These are phyloP conservation scores for Muntiacus muntjak DNA, from an alignment of 2,113 vertebrate species.

Conservation along the genomic window DNA sequence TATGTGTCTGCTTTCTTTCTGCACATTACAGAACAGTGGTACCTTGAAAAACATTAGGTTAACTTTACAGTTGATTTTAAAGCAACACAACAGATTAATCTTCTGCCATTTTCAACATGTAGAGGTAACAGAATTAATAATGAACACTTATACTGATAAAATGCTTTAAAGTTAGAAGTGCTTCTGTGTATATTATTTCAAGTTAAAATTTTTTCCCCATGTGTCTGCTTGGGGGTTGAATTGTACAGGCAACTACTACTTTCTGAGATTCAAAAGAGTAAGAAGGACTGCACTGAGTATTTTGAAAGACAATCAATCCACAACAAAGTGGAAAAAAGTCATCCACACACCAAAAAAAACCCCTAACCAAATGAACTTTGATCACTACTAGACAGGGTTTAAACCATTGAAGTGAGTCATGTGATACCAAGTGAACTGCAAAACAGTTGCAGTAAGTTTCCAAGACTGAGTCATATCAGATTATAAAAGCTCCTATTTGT, in stretches of 20 bases:
- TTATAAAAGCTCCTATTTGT: slow-evolving; percentile 61
- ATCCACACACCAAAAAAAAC: slow-evolving; percentile 65
- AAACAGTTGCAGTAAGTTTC: slow-evolving; percentile 79
- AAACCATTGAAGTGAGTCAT: slow-evolving; percentile 63
- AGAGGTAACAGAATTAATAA: slow-evolving; percentile 15
- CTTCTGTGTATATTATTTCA: slow-evolving; percentile 31
- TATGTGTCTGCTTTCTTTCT: not conserved
- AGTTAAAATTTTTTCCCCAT: not conserved
- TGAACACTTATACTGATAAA: not conserved
- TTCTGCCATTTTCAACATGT: slow-evolving; percentile 29
- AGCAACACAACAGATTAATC: not conserved
- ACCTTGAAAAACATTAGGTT: slow-evolving; percentile 3
- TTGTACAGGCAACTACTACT: slow-evolving; percentile 18
- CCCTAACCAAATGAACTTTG: slow-evolving; percentile 74
- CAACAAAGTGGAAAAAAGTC: slow-evolving; percentile 79
- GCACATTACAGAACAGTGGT: not conserved
- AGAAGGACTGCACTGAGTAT: slow-evolving; percentile 64
- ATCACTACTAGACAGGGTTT: slow-evolving; percentile 68
- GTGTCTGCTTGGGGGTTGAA: slow-evolving; percentile 31
- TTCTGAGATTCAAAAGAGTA: slow-evolving; percentile 72
- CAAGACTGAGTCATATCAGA: slow-evolving; percentile 78
- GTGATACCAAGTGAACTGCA: slow-evolving; percentile 70
- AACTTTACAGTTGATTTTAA: slow-evolving; percentile 44
- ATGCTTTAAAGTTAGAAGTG: slow-evolving; percentile 14
- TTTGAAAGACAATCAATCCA: slow-evolving; percentile 76